Evolutionary conservation across 1,140 invertebrate species (phyloP), one percentile per base, ranked within the genome.

Genomic region (Calliopsis andreniformis): DNA sequence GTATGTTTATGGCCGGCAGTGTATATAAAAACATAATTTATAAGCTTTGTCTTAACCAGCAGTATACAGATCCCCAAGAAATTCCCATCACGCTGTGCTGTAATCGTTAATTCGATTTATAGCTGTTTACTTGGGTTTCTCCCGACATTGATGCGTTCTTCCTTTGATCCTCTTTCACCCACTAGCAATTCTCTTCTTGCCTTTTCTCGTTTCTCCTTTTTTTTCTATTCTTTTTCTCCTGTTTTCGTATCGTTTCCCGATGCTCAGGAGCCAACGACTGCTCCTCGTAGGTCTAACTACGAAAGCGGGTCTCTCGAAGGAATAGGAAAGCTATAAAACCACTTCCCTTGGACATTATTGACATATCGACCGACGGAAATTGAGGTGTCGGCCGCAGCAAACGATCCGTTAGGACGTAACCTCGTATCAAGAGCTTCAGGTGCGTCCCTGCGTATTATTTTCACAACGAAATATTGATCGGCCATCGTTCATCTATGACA

Each of bases 61-160:
- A 42, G 20, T 35, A n/a, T 35, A 68, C 25, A 68, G 12, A 68
- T 56, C 32, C 25, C 5, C 68, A 14, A 59, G 49, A 70, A 59
- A 16, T 70, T 39, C 55, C 68, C 75, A 79, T 67, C 73, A 67
- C 64, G 62, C 67, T 28, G 55, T 35, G 45, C 67, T 76, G 49
- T 76, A 68, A 62, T 73, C 80, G 82, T 86, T 87, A 86, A 87
- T 86, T 87, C 75, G 61, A 86, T 87, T 87, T 86, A 75, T 64
- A 83, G 58, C 75, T 79, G 59, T 72, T 55, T 63, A 55, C 58
- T 53, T 23, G 23, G 25, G 47, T 43, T n/a, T 55, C 28, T 51
- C 28, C 47, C 70, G 71, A 75, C 62, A 64, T 64, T 49, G 61
- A 75, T 62, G 71, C 45, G n/a, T 14, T 59, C 12, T 59, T 20